Base-by-base conservation (phyloP, 2,888 invertebrate species). In the Epinotia ramella region DNA sequence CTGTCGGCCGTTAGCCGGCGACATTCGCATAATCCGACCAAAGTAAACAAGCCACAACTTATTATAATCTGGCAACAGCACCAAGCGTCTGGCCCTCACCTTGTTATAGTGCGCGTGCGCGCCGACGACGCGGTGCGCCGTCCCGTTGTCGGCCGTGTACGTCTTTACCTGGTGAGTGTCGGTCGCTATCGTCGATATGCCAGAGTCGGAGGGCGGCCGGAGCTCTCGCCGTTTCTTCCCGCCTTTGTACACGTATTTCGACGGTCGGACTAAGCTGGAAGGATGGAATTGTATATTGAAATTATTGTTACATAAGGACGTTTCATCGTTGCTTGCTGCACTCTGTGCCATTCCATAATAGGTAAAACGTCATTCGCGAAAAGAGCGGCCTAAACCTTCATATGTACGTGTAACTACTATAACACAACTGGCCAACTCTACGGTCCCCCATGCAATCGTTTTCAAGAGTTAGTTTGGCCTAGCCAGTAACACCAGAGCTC, bases 91-190 rank as follows among this genome's bases (percentile, higher is more conserved):
- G 94, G 94, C 94, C 89, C 96, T 96, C 96, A 98, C 98, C 97
- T 98, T 98, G 95, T 98, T 98, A 95, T 98, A 98, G 94, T 97
- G 97, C 94, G 97, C 97, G 89, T 97, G 97, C 91, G 97, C 96
- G 90, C 97, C 97, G 95, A 86, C 92, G 95, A 95, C 96, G 85
- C 96, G 95, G 90, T 96, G 96, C 88, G 96, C 96, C 95, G 96
- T 97, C 92, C 98, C 98, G 95, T 98, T 98, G 95, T 96, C 96
- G 93, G 96, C 98, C 96, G 98, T 98, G 96, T 98, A 98, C 92
- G 98, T 98, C 96, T 98, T 98, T 95, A 98, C 98, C 97, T 98
- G 98, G 95, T 97, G 97, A 92, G 96, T 96, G 91, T 96, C 95
- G 81, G 95, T 94, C 82, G 95, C 92, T 84, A 96, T 94, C 81